Evolutionary conservation across 2,797 vertebrate species (phyloP).

Genomic region (Erithacus rubecula): DNA sequence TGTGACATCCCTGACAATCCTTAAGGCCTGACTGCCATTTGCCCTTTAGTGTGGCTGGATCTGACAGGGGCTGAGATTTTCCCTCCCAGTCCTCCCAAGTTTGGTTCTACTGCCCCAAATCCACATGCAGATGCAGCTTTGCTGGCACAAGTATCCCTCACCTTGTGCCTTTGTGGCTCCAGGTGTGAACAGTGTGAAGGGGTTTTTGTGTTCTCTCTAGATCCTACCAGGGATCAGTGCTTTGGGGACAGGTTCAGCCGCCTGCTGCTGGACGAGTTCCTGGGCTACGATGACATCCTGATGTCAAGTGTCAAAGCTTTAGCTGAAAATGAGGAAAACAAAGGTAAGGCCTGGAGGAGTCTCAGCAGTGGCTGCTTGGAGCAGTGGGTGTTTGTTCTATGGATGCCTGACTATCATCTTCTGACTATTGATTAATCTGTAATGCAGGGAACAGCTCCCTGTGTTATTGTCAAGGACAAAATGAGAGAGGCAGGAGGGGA

Average conservation of each 20-base stretch:
- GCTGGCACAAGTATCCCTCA: background rate
- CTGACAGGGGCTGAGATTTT: background rate
- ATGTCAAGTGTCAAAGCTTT: constrained; percentile 98
- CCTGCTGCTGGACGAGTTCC: constrained; percentile 92
- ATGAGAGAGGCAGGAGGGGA: background rate
- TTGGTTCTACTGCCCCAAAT: background rate
- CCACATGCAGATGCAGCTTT: background rate
- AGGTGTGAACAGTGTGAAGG: background rate
- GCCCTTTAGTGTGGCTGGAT: background rate
- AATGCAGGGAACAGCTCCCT: background rate
- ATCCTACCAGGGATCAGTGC: constrained; percentile 88
- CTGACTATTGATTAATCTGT: constrained; percentile 3
- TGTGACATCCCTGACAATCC: background rate
- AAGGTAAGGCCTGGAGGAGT: constrained; percentile 77
- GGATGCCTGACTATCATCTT: background rate
- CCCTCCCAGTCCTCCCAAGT: background rate
- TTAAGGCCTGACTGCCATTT: background rate
- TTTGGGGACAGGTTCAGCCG: constrained; percentile 97
- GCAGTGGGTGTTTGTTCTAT: background rate
- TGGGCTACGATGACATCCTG: constrained; percentile 96
- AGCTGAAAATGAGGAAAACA: constrained; percentile 96
- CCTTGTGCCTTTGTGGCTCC: background rate
- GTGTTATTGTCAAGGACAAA: constrained; percentile 16
- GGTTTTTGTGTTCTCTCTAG: constrained; percentile 47
- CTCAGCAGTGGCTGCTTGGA: background rate